Conservation (phyloP, 2,113 vertebrate genomes). For the Numenius arquata region DNA sequence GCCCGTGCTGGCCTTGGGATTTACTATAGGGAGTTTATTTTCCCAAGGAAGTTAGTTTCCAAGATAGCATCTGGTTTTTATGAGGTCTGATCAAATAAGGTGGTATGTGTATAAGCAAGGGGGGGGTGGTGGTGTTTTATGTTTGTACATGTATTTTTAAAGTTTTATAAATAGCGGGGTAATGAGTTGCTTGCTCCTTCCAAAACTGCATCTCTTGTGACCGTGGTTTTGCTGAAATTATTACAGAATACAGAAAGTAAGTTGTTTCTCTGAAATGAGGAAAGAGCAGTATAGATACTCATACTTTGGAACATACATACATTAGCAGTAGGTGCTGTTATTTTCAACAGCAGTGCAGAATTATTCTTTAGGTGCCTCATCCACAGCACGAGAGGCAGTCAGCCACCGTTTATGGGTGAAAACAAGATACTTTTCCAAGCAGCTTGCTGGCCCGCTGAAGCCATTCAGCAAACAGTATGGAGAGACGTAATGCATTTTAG, state of each 20-base stretch:
- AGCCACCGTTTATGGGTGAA: neutral
- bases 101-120: neutral
- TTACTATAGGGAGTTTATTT: conserved; percentile 36
- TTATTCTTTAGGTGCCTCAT: neutral
- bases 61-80: conserved; percentile 43
- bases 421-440: neutral
- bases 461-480: neutral
- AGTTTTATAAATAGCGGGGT: neutral
- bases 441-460: neutral
- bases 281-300: neutral
- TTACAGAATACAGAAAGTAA: neutral
- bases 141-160: conserved; percentile 25
- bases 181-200: neutral
- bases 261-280: neutral
- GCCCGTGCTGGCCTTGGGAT: neutral
- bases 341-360: neutral
- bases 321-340: neutral
- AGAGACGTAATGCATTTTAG: neutral
- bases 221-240: neutral
- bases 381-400: neutral
- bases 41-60: conserved; percentile 31
- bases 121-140: neutral
- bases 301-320: accelerated
- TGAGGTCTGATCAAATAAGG: conserved; percentile 41
- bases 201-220: neutral